These are phyloP conservation scores for Serinus canaria DNA, from an alignment of 2,113 vertebrate species.

Conservation along the genomic window DNA sequence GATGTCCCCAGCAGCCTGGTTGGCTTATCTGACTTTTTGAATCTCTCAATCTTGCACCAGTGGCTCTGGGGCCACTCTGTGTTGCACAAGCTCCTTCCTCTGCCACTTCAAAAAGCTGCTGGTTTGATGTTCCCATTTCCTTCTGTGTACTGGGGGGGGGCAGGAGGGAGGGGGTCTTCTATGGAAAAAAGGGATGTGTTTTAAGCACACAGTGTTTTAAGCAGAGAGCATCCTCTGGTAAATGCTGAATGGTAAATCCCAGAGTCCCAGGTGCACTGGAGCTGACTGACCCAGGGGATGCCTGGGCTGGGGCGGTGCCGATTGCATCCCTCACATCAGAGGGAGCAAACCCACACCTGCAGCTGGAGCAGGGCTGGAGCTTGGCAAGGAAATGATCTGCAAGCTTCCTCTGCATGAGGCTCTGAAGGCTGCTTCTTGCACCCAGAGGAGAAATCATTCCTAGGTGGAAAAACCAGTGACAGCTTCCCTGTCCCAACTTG, in stretches of 20 bases:
- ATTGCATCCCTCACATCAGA: background rate
- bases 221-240: background rate
- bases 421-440: background rate
- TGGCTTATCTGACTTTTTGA: background rate
- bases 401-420: background rate
- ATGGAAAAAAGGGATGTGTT: too few species aligned
- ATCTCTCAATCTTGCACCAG: background rate
- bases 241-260: background rate
- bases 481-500: background rate
- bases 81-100: background rate
- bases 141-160: background rate
- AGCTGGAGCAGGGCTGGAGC: background rate
- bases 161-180: background rate
- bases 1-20: background rate
- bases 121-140: background rate
- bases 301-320: background rate
- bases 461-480: background rate
- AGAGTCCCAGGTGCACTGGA: background rate
- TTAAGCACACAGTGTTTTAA: background rate
- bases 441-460: background rate
- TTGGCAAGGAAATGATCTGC: accelerated
- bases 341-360: background rate
- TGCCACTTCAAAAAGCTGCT: background rate
- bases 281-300: background rate
- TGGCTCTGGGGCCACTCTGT: background rate